Conservation (phyloP, 2,113 vertebrate genomes). For the Climacteris rufus region DNA sequence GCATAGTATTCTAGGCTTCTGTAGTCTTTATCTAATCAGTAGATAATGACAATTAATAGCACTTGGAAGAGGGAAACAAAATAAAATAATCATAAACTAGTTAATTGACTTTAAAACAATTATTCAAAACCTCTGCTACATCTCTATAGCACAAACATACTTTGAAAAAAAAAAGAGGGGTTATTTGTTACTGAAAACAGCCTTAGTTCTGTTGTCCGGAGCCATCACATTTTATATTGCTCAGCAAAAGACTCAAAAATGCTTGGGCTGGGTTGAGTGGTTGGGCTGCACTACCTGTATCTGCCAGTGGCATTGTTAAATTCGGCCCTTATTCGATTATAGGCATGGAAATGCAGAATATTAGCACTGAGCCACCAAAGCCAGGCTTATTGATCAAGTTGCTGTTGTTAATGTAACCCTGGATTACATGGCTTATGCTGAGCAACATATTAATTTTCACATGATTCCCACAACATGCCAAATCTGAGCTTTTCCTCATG, state of each 20-base stretch:
- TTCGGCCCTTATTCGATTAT: not conserved
- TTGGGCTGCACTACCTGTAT: not conserved
- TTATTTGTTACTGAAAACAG: not conserved
- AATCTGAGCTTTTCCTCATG: not conserved
- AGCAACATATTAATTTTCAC: accelerated
- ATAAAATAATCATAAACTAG: not conserved
- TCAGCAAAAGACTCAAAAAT: not conserved
- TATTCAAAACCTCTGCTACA: not conserved
- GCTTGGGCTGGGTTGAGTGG: not conserved
- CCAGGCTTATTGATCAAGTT: not conserved
- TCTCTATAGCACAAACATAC: not conserved
- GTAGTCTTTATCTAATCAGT: not conserved
- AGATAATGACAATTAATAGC: not conserved
- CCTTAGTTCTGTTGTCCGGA: not conserved
- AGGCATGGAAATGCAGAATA: not conserved
- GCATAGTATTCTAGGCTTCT: not conserved
- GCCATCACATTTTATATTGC: not conserved
- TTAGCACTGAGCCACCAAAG: not conserved
- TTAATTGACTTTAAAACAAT: not conserved
- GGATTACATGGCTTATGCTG: accelerated
- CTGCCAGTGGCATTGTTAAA: not conserved
- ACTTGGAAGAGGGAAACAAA: not conserved
- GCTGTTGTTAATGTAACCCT: accelerated
- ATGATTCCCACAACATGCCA: not conserved
- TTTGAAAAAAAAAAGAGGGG: not conserved